phyloP scores from a whole-genome alignment of 2,113 vertebrate species.

The Coregonus clupeaformis region DNA sequence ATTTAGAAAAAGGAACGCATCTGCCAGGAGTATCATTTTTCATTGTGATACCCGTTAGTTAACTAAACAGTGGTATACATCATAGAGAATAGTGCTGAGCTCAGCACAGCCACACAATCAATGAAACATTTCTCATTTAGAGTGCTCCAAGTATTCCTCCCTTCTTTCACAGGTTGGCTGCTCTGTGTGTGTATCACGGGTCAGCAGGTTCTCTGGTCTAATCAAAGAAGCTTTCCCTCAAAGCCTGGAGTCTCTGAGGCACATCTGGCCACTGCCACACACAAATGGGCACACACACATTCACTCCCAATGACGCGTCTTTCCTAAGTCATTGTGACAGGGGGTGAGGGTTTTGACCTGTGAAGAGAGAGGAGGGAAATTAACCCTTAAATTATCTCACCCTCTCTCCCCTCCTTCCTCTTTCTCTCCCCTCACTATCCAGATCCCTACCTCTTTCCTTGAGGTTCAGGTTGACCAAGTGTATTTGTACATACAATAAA shows the following conservation, averaged over 20 bases:
- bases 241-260: constrained; percentile 40
- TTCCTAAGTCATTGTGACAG: too few relatives aligned
- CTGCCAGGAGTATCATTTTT: constrained; percentile 46
- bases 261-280: constrained; percentile 34
- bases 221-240: constrained; percentile 27
- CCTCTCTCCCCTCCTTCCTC: too few relatives aligned
- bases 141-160: constrained; percentile 45
- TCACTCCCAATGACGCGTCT: not conserved
- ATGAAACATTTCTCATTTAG: constrained; percentile 62
- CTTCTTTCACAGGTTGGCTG: not conserved
- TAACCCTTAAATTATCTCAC: too few relatives aligned
- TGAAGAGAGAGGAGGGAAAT: too few relatives aligned
- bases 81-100: constrained; percentile 51
- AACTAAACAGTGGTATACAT: constrained; percentile 56
- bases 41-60: constrained; percentile 43
- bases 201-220: constrained; percentile 46
- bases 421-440: too few relatives aligned
- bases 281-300: not conserved
- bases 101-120: constrained; percentile 46
- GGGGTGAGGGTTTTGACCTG: too few relatives aligned
- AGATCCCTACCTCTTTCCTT: too few relatives aligned
- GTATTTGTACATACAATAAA: too few relatives aligned
- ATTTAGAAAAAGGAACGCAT: not conserved
- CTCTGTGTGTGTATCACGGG: constrained; percentile 50
- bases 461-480: too few relatives aligned